Conservation (phyloP, 2,797 vertebrate genomes). For the Lycodopsis pacificus region DNA sequence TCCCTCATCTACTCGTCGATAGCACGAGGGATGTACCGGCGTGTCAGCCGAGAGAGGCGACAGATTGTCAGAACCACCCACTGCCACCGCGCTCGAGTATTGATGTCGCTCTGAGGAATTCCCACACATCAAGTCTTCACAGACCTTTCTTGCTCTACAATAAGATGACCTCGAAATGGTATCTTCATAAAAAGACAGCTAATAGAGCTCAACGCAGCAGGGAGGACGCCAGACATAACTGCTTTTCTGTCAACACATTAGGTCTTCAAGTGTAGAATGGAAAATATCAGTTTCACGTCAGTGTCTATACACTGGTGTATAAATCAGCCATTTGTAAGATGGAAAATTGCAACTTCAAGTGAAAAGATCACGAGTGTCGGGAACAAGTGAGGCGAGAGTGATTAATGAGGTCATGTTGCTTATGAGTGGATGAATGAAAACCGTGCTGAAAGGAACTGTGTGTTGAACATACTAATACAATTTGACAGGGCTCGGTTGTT, state of each 20-base stretch:
- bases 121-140: slow-evolving; percentile 60
- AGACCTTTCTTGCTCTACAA: slow-evolving; percentile 35
- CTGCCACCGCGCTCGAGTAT: slow-evolving; percentile 43
- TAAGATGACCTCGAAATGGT: slow-evolving; percentile 20
- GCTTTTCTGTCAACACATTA: slow-evolving; percentile 18
- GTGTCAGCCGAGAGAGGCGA: slow-evolving; percentile 38
- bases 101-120: slow-evolving; percentile 65
- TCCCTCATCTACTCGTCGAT: slow-evolving; percentile 54
- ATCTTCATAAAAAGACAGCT: slow-evolving; percentile 32
- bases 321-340: slow-evolving; percentile 30
- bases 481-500: slow-evolving; percentile 36
- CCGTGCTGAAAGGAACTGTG: slow-evolving; percentile 45
- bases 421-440: slow-evolving; percentile 56
- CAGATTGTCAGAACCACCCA: slow-evolving; percentile 47
- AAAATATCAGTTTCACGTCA: slow-evolving; percentile 1
- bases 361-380: slow-evolving; percentile 64
- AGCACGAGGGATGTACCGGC: slow-evolving; percentile 41
- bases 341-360: slow-evolving; percentile 29
- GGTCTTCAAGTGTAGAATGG: background rate
- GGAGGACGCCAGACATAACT: background rate
- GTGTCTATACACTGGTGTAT: background rate
- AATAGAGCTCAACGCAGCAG: slow-evolving; percentile 6
- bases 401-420: slow-evolving; percentile 65
- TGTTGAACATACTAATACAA: slow-evolving; percentile 49
- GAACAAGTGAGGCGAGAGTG: slow-evolving; percentile 51